A percentile compares a stretch with the other conserved stretches of the same genome.
phyloP scores from a whole-genome alignment of 2,113 vertebrate genomes.

The Barbus barbus region DNA sequence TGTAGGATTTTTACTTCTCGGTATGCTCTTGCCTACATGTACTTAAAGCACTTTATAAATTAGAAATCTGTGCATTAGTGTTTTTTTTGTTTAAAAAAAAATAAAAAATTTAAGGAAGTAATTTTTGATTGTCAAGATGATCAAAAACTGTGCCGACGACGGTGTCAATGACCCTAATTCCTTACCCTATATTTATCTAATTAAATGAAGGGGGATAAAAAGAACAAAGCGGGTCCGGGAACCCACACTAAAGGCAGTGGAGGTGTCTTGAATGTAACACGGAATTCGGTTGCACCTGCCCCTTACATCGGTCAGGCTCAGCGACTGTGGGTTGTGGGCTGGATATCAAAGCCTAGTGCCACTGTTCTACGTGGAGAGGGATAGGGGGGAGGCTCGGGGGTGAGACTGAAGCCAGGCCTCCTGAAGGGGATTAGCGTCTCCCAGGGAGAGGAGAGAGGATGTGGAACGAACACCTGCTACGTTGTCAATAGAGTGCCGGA shows the following conservation, averaged over 20 bases:
- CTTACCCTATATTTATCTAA: conserved; percentile 34
- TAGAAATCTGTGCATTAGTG: neutral
- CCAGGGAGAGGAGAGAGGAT: conserved; percentile 65
- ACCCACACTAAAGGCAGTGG: conserved; percentile 20
- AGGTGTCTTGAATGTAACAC: neutral
- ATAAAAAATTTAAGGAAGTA: neutral
- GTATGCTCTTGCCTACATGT: neutral
- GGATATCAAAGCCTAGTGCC: conserved; percentile 25
- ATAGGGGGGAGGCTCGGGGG: neutral
- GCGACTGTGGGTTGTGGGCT: conserved; percentile 34
- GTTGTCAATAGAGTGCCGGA: conserved; percentile 70
- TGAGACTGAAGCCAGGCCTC: conserved; percentile 45
- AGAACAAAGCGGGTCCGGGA: conserved; percentile 13
- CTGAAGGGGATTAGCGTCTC: conserved; percentile 66
- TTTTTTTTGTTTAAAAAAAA: neutral
- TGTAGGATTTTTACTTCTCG: neutral
- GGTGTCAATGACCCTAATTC: conserved; percentile 38
- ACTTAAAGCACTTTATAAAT: neutral
- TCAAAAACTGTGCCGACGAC: neutral
- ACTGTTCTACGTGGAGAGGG: neutral
- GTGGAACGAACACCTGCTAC: conserved; percentile 72
- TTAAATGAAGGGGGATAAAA: conserved; percentile 25
- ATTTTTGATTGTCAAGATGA: neutral
- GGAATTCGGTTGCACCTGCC: conserved; percentile 40
- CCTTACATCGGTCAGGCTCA: conserved; percentile 28